Evolutionary conservation across 2,888 invertebrate species (phyloP).

Genomic region (Eupelmus urozonus): DNA sequence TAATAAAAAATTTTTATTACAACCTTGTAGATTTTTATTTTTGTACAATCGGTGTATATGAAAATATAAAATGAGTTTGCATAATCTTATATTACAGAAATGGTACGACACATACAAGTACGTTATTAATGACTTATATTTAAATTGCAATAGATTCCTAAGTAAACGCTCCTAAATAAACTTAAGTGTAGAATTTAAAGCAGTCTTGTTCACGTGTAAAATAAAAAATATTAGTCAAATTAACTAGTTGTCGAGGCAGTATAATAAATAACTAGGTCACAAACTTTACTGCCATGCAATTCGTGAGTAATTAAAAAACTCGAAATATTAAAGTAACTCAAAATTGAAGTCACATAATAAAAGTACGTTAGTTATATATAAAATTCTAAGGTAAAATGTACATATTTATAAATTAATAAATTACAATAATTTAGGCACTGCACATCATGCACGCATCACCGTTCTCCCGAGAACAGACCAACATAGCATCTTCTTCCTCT

Average conservation of each 20-base stretch:
- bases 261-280: no score
- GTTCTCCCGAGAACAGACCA: constrained; percentile 92
- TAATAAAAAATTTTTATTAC: constrained; percentile 34
- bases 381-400: not conserved
- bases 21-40: not conserved
- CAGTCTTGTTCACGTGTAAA: no score
- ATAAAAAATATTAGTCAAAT: no score
- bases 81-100: constrained; percentile 13
- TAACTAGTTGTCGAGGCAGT: no score
- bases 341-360: not conserved
- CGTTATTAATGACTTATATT: not conserved
- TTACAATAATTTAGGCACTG: constrained; percentile 47
- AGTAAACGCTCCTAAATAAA: no score
- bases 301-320: no score
- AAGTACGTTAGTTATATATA: not conserved
- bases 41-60: constrained; percentile 27
- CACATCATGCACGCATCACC: constrained; percentile 93
- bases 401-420: not conserved
- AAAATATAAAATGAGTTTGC: constrained; percentile 16
- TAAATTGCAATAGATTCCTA: no score
- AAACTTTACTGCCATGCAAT: no score
- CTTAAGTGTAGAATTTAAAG: not conserved
- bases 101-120: no score
- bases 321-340: constrained; percentile 2
- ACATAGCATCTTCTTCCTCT: constrained; percentile 83